These are phyloP conservation scores for Callionymus lyra DNA, from an alignment of 2,113 vertebrate species.

Conservation along the genomic window DNA sequence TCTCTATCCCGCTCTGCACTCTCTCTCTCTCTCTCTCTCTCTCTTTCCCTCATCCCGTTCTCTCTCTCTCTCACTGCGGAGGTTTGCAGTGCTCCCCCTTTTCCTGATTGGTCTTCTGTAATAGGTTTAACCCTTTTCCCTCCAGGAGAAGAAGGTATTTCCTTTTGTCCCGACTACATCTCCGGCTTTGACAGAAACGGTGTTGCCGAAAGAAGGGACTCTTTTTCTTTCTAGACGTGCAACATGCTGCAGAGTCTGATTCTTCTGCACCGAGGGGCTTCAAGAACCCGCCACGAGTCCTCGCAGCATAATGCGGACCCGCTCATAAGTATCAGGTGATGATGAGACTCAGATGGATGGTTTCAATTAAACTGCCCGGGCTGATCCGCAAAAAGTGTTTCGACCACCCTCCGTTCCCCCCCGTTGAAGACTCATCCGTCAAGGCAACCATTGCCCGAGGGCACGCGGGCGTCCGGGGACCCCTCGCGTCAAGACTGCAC, in stretches of 20 bases:
- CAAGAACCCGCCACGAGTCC: constrained; percentile 15
- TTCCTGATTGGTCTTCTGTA: constrained; percentile 94
- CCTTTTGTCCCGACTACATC: constrained; percentile 48
- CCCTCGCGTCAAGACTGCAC: constrained; percentile 17
- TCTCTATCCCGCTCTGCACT: constrained; percentile 54
- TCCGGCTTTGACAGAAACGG: constrained; percentile 22
- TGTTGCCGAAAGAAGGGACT: constrained; percentile 10
- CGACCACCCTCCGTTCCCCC: constrained; percentile 52
- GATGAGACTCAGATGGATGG: constrained; percentile 54
- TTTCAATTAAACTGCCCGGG: constrained; percentile 59
- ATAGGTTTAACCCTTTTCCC: constrained; percentile 81
- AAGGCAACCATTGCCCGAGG: constrained; percentile 45
- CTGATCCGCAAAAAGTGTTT: constrained; percentile 46
- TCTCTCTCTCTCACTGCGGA: constrained; percentile 84
- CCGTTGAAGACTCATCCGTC: constrained; percentile 54
- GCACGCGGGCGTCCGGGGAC: constrained; percentile 27
- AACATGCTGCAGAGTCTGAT: constrained; percentile 8
- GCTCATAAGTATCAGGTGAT: constrained; percentile 27
- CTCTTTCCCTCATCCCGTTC: constrained; percentile 25
- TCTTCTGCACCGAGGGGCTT: constrained; percentile 23
- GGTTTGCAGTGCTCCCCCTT: constrained; percentile 93
- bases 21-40: constrained; percentile 52
- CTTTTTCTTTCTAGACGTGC: constrained; percentile 15
- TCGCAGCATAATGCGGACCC: constrained; percentile 25
- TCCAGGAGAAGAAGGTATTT: constrained; percentile 51